Percentiles rank a stretch among this genome's conserved stretches.
Evolutionary conservation across 2,888 invertebrate species (phyloP).

Genomic region (Choreutis nemorana): DNA sequence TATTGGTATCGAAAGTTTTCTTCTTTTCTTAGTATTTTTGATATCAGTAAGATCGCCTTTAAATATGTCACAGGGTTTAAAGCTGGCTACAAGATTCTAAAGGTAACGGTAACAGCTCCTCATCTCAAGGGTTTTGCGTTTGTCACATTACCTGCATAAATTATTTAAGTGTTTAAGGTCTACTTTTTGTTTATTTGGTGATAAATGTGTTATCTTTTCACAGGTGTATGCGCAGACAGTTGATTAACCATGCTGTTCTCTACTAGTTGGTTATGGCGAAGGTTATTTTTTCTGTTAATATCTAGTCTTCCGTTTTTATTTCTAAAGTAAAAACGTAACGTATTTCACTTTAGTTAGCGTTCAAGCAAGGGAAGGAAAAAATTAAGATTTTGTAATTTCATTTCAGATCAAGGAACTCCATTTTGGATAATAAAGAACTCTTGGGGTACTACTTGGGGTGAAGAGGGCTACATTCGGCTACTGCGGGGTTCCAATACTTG

Average conservation of each 20-base stretch:
- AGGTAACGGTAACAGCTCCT: too few relatives aligned
- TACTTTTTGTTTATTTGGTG: too few relatives aligned
- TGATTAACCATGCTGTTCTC: conserved; percentile 14
- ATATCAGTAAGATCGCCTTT: too few relatives aligned
- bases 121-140: too few relatives aligned
- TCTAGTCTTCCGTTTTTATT: background rate
- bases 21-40: background rate
- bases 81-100: too few relatives aligned
- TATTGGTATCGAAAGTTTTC: conserved; percentile 2
- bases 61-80: too few relatives aligned
- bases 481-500: conserved; percentile 76
- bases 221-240: too few relatives aligned
- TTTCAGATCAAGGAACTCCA: conserved; percentile 40
- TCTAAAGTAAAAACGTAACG: background rate
- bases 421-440: conserved; percentile 66
- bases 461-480: conserved; percentile 79
- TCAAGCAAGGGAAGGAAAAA: too few relatives aligned
- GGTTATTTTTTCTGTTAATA: conserved; percentile 8
- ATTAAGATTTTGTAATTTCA: conserved; percentile 22
- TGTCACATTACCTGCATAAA: too few relatives aligned
- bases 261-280: conserved; percentile 19
- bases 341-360: background rate
- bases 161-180: too few relatives aligned
- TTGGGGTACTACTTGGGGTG: conserved; percentile 76
- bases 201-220: too few relatives aligned